phyloP scores from a whole-genome alignment of 2,797 vertebrate genomes.

The Karalla daura region DNA sequence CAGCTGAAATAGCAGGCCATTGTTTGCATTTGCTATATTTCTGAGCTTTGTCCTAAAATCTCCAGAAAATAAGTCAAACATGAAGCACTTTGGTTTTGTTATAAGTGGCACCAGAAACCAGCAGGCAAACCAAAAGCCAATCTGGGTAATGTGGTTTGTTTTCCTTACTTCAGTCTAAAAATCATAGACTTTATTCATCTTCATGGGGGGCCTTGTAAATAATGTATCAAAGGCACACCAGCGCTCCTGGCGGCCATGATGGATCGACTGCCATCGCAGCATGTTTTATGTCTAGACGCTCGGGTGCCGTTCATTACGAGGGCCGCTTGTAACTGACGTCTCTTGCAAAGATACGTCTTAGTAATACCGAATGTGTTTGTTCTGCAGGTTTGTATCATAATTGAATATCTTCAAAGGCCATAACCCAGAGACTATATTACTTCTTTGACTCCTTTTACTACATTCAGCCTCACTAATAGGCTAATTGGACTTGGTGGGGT shows the following conservation, averaged over 20 bases:
- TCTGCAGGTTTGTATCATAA: not conserved
- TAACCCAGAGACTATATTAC: not conserved
- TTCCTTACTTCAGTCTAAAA: conserved; percentile 41
- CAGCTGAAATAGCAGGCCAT: not conserved
- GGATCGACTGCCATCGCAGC: conserved; percentile 27
- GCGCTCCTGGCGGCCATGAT: conserved; percentile 17
- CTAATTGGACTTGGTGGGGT: conserved; percentile 63
- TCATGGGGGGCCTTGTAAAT: conserved; percentile 54
- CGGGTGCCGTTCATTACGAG: conserved; percentile 33
- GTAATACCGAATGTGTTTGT: conserved; percentile 4
- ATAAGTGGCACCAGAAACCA: not conserved
- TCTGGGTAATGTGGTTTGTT: conserved; percentile 19
- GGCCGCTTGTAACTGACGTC: not conserved
- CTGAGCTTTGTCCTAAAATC: not conserved
- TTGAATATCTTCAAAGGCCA: conserved; percentile 17
- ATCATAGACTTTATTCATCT: conserved; percentile 36
- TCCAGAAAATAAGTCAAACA: not conserved
- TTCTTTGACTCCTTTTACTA: conserved; percentile 11
- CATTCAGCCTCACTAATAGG: conserved; percentile 35
- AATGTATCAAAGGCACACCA: conserved; percentile 55
- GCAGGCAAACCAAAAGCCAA: too few species aligned
- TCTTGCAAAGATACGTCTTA: not conserved
- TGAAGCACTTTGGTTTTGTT: not conserved
- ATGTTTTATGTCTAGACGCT: conserved; percentile 47
- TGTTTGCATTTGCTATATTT: not conserved